Percentiles rank a stretch among this genome's conserved stretches.
phyloP scores from a whole-genome alignment of 2,797 vertebrate genomes.

The Typhlichthys eigenmanni region DNA sequence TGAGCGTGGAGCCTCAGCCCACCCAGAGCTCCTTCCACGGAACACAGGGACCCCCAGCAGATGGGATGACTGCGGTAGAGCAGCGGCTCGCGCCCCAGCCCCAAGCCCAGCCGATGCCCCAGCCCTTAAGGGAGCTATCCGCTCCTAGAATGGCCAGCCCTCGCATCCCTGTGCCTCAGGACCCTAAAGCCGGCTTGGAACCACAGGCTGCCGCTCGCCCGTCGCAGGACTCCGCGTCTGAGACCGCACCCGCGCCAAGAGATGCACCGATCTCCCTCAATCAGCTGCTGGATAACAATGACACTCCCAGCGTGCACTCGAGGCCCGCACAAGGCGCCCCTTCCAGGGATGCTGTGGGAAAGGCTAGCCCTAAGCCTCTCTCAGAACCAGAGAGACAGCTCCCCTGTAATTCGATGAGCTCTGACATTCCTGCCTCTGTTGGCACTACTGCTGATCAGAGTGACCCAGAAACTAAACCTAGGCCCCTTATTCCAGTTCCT shows the following conservation, averaged over 20 bases:
- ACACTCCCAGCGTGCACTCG: slow-evolving; percentile 77
- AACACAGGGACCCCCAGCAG: slow-evolving; percentile 71
- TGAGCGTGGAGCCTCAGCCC: slow-evolving; percentile 72
- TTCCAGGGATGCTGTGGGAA: slow-evolving; percentile 57
- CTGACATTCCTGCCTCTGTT: slow-evolving; percentile 58
- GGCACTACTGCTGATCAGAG: slow-evolving; percentile 59
- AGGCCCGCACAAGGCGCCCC: slow-evolving; percentile 71
- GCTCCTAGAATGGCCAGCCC: slow-evolving; percentile 75
- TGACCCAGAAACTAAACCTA: slow-evolving; percentile 71
- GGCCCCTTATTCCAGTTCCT: slow-evolving; percentile 44
- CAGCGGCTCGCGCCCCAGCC: slow-evolving; percentile 75
- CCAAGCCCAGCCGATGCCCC: slow-evolving; percentile 56
- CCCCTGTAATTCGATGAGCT: slow-evolving; percentile 56
- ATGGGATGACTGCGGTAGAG: slow-evolving; percentile 74
- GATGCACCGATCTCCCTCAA: slow-evolving; percentile 91
- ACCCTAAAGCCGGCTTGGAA: slow-evolving; percentile 81
- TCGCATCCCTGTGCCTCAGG: slow-evolving; percentile 75
- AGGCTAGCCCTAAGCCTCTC: slow-evolving; percentile 59
- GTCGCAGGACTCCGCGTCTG: slow-evolving; percentile 78
- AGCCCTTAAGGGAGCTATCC: slow-evolving; percentile 80
- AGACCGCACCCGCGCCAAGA: slow-evolving; percentile 82
- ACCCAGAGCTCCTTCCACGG: slow-evolving; percentile 77
- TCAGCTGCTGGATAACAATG: slow-evolving; percentile 92
- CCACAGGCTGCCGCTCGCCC: slow-evolving; percentile 61
- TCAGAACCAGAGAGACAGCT: slow-evolving; percentile 59